Evolutionary conservation across 2,113 vertebrate species (phyloP), one percentile per base, ranked within the genome.

Genomic region (Anguilla rostrata): DNA sequence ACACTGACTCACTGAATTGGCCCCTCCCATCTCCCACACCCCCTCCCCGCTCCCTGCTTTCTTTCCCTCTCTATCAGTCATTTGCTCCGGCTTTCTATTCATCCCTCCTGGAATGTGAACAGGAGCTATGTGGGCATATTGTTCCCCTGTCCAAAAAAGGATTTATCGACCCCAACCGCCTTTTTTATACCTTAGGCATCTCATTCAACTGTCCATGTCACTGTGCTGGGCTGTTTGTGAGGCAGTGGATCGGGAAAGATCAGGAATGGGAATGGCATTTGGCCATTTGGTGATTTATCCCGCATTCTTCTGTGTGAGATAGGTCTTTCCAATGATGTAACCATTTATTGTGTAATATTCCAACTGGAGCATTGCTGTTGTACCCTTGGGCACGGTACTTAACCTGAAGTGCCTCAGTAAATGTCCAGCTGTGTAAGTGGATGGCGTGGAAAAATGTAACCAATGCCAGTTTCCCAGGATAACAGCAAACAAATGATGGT

Each of bases 121-220:
- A 90, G 81, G 86, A 91, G 90, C 84, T 91, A 90, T 92, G 91
- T 91, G 89, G 89, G 88, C 79, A 91, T 91, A 92, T 93, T 92
- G 91, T 92, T 91, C 85, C 63, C 60, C 14, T 1, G 71, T 82
- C 56, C 18, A 80, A 49, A 86, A 87, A 87, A 63, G 86, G 90
- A 85, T 84, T 90, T 82, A 49, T 85, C 83, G 75, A 86, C 89
- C 85, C 86, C 79, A 29, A 86, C 85, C 84, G 85, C 56, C n/a
- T 57, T 79, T 87, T 87, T 86, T 87, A 78, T 85, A 88, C 84
- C 60, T 57, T 60, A 84, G 89, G 86, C 89, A 87, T 91, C 88
- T 92, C 89, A 90, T 91, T 91, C 89, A 90, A 66, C 49, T 71
- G 53, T 40, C n/a, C 40, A 34, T 66, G 53, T 53, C 84, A 78